Base-by-base conservation (phyloP, 2,888 invertebrate species). In the Apamea epomidion region DNA sequence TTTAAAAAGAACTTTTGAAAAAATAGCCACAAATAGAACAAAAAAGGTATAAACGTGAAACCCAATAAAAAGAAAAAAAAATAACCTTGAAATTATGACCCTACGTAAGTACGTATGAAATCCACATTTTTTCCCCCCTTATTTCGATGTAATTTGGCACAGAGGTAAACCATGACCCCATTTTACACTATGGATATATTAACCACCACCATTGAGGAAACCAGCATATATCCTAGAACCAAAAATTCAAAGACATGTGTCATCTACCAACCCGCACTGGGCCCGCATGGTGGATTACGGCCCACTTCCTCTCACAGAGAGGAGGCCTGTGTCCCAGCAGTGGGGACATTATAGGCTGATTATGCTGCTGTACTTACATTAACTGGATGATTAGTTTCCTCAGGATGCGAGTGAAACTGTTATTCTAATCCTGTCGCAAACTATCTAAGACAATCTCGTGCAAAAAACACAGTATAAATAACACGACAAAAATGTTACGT, bases 381-480 rank as follows among this genome's bases (percentile, higher is more conserved):
- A 71, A 4, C 16, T 10, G 2, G 21, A 32, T 21, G 25, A 51
- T 48, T 25, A 8, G 70, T 54, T 37, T 18, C 10, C 3, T 10
- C 4, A 51, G 25, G 25, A 54, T n/a, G 25, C n/a, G 7, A 37
- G 1, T 58, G 18, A 37, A n/a, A 18, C 18, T 25, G 18, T 37
- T 12, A n/a, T n/a, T 78, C 83, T 18, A 12, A 69, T 86, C 86
- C 83, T n/a, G 78, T 29, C 18, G 14, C 70, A 83, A 72, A 12
- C 10, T 0, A 58, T 86, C 85, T 74, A 51, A 76, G 85, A 74
- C 12, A 73, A 14, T 51, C 29, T 54, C 6, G 14, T 60, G 45
- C 77, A 86, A 85, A 85, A 86, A 85, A 82, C n/a, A 48, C 51
- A n/a, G 65, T 74, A 51, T 80, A 86, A 65, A 76, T 83, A 74